Percentiles rank a stretch among this genome's conserved stretches.
Evolutionary conservation across 2,888 invertebrate genomes (phyloP).

Genomic region (Panorpa germanica): DNA sequence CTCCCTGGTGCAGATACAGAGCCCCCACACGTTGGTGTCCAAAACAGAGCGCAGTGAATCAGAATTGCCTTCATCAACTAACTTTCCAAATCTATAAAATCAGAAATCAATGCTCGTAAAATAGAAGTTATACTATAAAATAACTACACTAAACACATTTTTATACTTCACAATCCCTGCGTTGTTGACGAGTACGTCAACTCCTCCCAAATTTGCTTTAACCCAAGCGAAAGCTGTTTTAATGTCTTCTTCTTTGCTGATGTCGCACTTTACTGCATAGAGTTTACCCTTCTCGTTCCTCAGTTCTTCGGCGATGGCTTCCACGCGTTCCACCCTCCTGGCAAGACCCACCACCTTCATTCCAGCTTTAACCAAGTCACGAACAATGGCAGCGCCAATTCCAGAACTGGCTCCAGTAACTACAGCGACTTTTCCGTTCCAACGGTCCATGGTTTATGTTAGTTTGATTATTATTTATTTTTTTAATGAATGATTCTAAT

Average conservation of each 20-base stretch:
- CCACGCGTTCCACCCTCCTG: conserved; percentile 22
- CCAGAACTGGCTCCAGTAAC: conserved; percentile 22
- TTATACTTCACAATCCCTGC: too few relatives aligned
- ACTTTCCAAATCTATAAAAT: too few relatives aligned
- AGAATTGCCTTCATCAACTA: conserved; percentile 12
- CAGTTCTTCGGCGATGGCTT: too few relatives aligned
- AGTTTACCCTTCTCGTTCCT: not conserved
- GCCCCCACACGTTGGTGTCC: conserved; percentile 13
- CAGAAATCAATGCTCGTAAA: too few relatives aligned
- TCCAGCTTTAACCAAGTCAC: conserved; percentile 25
- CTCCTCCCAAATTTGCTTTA: conserved; percentile 27
- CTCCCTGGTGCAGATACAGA: conserved; percentile 11
- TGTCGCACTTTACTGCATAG: conserved; percentile 24
- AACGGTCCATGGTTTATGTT: conserved; percentile 14
- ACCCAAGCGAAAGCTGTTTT: conserved; percentile 28
- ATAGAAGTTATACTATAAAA: too few relatives aligned
- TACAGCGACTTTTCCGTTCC: conserved; percentile 16
- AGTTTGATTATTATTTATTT: too few relatives aligned
- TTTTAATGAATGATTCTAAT: too few relatives aligned
- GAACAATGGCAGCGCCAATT: conserved; percentile 29
- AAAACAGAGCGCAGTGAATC: conserved; percentile 17
- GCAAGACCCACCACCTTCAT: conserved; percentile 32
- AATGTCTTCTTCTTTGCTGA: conserved; percentile 25
- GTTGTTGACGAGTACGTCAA: conserved; percentile 37
- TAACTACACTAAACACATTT: too few relatives aligned